Conservation (phyloP, 2,888 invertebrate genomes). For the Brachyptera putata region DNA sequence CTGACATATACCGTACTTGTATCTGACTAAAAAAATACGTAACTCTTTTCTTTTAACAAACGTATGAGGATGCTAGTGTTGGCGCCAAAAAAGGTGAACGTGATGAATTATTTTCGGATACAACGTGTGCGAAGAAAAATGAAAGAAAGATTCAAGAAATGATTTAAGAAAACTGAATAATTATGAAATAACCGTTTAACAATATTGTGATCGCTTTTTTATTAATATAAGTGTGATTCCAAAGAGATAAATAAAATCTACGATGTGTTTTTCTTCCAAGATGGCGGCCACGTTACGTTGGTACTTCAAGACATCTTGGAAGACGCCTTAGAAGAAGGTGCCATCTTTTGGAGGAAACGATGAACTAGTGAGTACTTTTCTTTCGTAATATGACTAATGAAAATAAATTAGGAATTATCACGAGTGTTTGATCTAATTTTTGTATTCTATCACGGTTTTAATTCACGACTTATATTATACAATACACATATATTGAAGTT, state of each 20-base stretch:
- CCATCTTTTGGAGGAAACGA: conserved; percentile 5
- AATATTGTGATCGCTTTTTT: background rate
- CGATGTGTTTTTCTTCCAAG: conserved; percentile 12
- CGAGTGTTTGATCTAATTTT: background rate
- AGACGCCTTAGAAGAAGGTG: conserved; percentile 11
- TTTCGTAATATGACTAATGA: too few relatives aligned
- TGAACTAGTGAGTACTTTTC: background rate
- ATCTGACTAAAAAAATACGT: background rate
- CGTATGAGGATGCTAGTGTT: background rate
- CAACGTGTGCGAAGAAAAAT: background rate
- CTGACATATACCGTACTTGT: conserved; percentile 3
- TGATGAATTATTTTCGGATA: background rate
- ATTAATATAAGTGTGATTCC: too few relatives aligned
- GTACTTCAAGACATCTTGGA: conserved; percentile 12
- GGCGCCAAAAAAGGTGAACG: conserved; percentile 1
- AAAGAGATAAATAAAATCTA: background rate
- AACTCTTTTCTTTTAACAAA: background rate
- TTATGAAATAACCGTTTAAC: background rate
- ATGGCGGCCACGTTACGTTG: conserved; percentile 10
- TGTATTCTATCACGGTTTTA: background rate
- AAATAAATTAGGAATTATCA: background rate
- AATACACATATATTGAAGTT: too few relatives aligned
- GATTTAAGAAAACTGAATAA: background rate
- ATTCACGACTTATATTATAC: too few relatives aligned
- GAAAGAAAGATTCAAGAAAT: conserved; percentile 3